These are phyloP conservation scores for Chrosomus eos DNA, from an alignment of 2,797 vertebrate species.

Conservation along the genomic window DNA sequence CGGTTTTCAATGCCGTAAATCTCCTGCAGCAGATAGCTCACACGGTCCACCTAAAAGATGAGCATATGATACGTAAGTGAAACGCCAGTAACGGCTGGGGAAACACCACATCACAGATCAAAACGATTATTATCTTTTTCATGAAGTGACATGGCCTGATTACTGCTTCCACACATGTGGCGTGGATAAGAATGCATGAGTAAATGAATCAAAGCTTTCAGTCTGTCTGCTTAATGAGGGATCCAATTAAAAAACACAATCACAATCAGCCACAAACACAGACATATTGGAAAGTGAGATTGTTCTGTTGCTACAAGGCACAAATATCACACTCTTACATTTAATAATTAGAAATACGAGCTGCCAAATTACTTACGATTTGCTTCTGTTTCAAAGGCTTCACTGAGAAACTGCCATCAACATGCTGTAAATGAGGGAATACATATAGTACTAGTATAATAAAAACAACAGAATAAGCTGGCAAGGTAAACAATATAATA, in stretches of 20 bases:
- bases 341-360: not conserved
- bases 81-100: not conserved
- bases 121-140: not conserved
- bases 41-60: conserved; percentile 89
- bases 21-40: conserved; percentile 98
- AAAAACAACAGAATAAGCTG: not conserved
- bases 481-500: no score
- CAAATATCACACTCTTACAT: not conserved
- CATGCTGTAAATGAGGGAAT: conserved; percentile 65
- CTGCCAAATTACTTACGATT: conserved; percentile 52
- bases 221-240: not conserved
- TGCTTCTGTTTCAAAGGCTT: conserved; percentile 73
- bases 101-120: not conserved
- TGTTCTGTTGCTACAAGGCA: not conserved
- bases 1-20: conserved; percentile 99
- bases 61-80: not conserved
- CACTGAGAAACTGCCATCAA: conserved; percentile 67
- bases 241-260: not conserved
- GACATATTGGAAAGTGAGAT: not conserved
- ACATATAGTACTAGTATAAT: not conserved
- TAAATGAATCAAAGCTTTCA: not conserved
- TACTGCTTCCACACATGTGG: not conserved
- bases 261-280: not conserved
- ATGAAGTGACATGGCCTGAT: not conserved
- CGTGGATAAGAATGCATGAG: not conserved